A percentile compares a stretch with the other conserved stretches of the same genome.
Conservation (phyloP, 2,888 invertebrate species). For the Nomada hirtipes region DNA sequence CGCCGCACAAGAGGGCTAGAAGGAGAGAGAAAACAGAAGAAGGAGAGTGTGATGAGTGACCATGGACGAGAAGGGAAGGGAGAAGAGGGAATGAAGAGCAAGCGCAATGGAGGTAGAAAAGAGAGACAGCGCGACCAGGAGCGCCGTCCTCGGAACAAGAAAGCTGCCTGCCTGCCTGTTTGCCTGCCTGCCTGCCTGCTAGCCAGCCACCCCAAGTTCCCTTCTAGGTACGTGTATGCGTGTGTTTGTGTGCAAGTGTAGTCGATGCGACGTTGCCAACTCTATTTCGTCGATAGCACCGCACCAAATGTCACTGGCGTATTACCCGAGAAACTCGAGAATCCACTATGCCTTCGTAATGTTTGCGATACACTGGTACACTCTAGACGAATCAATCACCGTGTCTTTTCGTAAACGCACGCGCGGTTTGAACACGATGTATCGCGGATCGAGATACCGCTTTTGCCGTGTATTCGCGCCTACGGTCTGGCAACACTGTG, state of each 20-base stretch:
- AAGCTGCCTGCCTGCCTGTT: slow-evolving; percentile 74
- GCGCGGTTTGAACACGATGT: slow-evolving; percentile 16
- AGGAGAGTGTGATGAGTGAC: slow-evolving; percentile 71
- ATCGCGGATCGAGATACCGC: slow-evolving; percentile 16
- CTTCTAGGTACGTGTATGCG: slow-evolving; percentile 70
- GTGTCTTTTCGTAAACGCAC: slow-evolving; percentile 12
- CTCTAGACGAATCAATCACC: slow-evolving; percentile 26
- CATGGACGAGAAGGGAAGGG: slow-evolving; percentile 56
- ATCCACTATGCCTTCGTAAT: slow-evolving; percentile 20
- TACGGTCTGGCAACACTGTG: slow-evolving; percentile 77
- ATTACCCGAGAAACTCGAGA: slow-evolving; percentile 45
- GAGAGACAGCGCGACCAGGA: slow-evolving; percentile 75
- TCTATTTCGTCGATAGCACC: slow-evolving; percentile 72
- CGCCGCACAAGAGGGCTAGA: slow-evolving; percentile 47
- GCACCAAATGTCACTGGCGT: slow-evolving; percentile 72
- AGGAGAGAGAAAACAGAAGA: slow-evolving; percentile 66
- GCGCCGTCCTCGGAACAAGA: slow-evolving; percentile 79
- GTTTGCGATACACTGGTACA: slow-evolving; percentile 32
- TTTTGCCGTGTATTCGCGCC: slow-evolving; percentile 61
- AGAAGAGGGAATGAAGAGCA: slow-evolving; percentile 65
- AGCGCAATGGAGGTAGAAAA: slow-evolving; percentile 74
- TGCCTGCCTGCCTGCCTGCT: slow-evolving; percentile 64
- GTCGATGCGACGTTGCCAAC: slow-evolving; percentile 80
- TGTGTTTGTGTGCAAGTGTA: slow-evolving; percentile 70
- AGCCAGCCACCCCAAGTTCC: slow-evolving; percentile 76